These are phyloP conservation scores for Andricus curvator DNA, from an alignment of 2,888 invertebrate species.

Conservation along the genomic window DNA sequence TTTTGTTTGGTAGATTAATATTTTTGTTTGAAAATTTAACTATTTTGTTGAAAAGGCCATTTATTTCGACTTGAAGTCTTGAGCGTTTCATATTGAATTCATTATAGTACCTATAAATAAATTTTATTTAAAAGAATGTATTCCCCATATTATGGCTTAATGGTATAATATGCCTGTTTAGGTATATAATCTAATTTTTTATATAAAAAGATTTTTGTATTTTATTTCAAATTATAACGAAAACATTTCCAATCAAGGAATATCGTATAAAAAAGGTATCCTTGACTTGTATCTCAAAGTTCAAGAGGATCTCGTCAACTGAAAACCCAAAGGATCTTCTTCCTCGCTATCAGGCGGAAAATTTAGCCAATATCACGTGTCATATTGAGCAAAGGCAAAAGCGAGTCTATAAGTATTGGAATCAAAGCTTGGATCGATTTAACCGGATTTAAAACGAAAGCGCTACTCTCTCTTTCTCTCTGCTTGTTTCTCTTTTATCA, in stretches of 20 bases:
- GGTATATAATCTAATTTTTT: too few relatives aligned
- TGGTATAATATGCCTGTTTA: too few relatives aligned
- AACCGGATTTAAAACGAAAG: background rate
- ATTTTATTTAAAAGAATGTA: too few relatives aligned
- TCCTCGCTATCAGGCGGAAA: background rate
- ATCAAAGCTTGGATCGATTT: slow-evolving; percentile 17
- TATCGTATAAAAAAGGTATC: background rate
- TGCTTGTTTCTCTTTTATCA: background rate
- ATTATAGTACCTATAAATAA: too few relatives aligned
- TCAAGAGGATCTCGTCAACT: slow-evolving; percentile 2
- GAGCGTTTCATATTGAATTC: too few relatives aligned
- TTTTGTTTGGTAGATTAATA: too few relatives aligned
- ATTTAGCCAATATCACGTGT: slow-evolving; percentile 8
- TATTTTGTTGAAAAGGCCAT: too few relatives aligned
- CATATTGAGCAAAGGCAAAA: slow-evolving; percentile 8
- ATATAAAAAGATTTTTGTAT: background rate
- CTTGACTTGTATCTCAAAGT: background rate
- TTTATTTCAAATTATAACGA: background rate
- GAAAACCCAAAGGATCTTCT: background rate
- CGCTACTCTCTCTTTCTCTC: background rate
- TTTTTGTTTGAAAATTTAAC: too few relatives aligned
- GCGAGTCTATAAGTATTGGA: background rate
- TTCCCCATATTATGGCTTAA: too few relatives aligned
- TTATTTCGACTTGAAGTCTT: too few relatives aligned
- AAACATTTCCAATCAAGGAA: background rate